Conservation (phyloP, 1,140 invertebrate genomes). For the Euwallacea similis region DNA sequence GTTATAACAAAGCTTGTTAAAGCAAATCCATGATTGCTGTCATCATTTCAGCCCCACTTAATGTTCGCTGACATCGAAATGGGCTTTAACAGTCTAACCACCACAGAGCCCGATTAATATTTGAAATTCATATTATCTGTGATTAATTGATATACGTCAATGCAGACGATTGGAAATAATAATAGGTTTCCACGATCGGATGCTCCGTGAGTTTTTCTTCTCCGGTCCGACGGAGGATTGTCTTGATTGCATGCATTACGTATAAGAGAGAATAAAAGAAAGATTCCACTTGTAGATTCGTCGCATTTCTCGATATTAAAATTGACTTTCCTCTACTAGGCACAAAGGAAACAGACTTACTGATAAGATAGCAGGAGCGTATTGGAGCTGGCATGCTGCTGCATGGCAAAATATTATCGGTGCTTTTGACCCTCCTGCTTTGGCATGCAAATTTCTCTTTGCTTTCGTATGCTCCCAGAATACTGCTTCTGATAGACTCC, state of each 20-base stretch:
- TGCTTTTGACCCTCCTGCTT: slow-evolving; percentile 29
- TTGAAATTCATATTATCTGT: not conserved
- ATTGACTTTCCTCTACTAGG: slow-evolving; percentile 25
- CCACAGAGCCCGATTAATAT: slow-evolving; percentile 1
- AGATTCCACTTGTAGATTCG: slow-evolving; percentile 36
- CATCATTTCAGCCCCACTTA: too few species aligned
- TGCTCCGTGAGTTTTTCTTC: too few species aligned
- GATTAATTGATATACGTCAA: slow-evolving; percentile 4
- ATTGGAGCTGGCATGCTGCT: slow-evolving; percentile 13
- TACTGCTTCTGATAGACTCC: not conserved
- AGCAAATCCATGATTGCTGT: too few species aligned
- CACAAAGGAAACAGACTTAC: slow-evolving; percentile 34
- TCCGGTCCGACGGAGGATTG: too few species aligned
- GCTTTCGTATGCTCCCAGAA: slow-evolving; percentile 11
- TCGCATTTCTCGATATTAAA: slow-evolving; percentile 35
- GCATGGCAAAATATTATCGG: slow-evolving; percentile 27
- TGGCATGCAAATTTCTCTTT: slow-evolving; percentile 32
- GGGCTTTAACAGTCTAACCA: not conserved
- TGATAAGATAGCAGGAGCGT: slow-evolving; percentile 27
- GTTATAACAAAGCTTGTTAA: too few species aligned
- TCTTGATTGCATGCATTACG: too few species aligned
- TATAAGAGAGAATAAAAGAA: too few species aligned
- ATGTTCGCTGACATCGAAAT: not conserved
- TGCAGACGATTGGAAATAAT: not conserved
- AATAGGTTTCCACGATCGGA: too few species aligned